Conservation (phyloP, 2,113 vertebrate species). For the Erythrocercus mccallii region DNA sequence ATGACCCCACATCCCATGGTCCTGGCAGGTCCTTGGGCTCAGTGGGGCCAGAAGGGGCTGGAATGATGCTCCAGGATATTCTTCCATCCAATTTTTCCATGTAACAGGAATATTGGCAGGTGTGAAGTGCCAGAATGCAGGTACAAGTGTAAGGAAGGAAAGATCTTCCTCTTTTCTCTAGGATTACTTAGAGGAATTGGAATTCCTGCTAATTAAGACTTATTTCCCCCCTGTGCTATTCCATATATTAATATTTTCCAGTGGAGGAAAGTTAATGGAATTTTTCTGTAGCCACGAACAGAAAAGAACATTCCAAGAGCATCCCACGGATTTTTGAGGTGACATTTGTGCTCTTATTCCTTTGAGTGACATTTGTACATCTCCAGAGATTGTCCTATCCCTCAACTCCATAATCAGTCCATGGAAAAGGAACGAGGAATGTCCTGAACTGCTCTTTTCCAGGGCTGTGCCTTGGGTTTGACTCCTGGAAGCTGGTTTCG, state of each 20-base stretch:
- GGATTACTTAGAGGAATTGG: neutral
- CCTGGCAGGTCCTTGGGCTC: neutral
- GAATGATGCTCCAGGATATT: neutral
- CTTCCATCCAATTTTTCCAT: rapidly evolving
- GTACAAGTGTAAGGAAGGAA: neutral
- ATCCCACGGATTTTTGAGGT: rapidly evolving
- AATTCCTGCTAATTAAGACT: neutral
- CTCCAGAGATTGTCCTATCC: neutral
- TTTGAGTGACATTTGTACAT: neutral
- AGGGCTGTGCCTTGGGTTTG: neutral
- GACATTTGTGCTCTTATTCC: neutral
- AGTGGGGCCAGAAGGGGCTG: neutral
- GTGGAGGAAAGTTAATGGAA: neutral
- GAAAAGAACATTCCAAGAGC: neutral
- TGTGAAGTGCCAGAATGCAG: neutral
- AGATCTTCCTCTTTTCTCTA: neutral
- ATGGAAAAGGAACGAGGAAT: neutral
- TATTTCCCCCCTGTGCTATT: neutral
- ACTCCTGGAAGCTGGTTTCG: neutral
- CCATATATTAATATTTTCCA: neutral
- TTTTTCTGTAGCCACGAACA: rapidly evolving
- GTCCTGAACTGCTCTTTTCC: neutral
- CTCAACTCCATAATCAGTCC: neutral
- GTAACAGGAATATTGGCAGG: neutral
- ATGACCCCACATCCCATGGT: neutral